A percentile compares a stretch with the other conserved stretches of the same genome.
Conservation (phyloP, 92 coral and sea anemone species). For the Porites cylindrica region DNA sequence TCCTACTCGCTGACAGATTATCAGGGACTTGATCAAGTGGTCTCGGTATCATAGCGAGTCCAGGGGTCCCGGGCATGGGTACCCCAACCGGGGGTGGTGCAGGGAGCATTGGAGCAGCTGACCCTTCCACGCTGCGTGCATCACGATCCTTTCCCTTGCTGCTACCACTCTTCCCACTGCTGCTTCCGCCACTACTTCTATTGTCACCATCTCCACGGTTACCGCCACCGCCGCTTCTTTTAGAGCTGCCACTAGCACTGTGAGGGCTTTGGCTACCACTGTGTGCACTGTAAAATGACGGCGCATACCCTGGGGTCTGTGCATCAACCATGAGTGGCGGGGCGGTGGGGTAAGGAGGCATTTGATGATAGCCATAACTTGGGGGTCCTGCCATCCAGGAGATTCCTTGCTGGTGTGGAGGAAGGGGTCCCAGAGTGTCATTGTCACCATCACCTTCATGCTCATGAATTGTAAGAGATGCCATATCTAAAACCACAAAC, state of each 20-base stretch:
- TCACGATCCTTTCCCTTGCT: constrained; percentile 82
- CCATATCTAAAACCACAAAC: constrained; percentile 78
- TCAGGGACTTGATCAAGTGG: constrained; percentile 99
- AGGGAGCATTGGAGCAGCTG: constrained; percentile 44
- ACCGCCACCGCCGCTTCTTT: constrained; percentile 79
- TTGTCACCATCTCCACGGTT: constrained; percentile 83
- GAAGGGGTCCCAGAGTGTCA: constrained; percentile 98
- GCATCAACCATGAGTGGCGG: constrained; percentile 64
- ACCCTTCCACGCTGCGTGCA: constrained; percentile 64
- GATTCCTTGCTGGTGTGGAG: constrained; percentile 84
- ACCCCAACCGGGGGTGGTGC: constrained; percentile 7
- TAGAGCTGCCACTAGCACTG: constrained; percentile 80
- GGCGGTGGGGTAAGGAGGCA: constrained; percentile 81
- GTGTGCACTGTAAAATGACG: constrained; percentile 91
- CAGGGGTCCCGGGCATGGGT: constrained; percentile 46
- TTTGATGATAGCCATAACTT: constrained; percentile 89
- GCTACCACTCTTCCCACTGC: constrained; percentile 94
- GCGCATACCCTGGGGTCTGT: constrained; percentile 88
- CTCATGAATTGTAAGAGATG: constrained; percentile 76
- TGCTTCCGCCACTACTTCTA: constrained; percentile 86
- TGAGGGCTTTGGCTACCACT: constrained; percentile 98
- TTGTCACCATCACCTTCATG: constrained; percentile 96
- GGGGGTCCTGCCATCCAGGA: constrained; percentile 99
- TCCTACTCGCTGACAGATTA: constrained; percentile 90
- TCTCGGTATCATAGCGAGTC: constrained; percentile 66